phyloP scores from a whole-genome alignment of 1,140 invertebrate genomes.

The Rhopalosiphum padi region DNA sequence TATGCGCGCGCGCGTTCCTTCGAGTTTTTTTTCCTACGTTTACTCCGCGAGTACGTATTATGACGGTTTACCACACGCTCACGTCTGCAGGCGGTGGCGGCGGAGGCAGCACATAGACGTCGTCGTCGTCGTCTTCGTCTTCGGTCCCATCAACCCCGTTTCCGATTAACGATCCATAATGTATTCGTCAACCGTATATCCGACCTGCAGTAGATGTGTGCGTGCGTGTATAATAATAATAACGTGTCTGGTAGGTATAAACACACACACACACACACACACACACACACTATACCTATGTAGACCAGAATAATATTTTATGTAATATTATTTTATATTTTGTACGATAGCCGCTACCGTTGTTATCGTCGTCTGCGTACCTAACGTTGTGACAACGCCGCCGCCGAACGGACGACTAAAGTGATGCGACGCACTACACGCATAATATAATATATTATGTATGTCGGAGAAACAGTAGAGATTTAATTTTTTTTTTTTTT shows the following conservation, averaged over 20 bases:
- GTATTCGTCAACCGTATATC: slow-evolving; percentile 32
- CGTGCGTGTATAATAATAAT: not conserved
- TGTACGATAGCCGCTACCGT: not conserved
- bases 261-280: slow-evolving; percentile 58
- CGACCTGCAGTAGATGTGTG: not conserved
- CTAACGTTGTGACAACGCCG: not conserved
- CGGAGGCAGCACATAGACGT: not conserved
- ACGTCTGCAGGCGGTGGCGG: not conserved
- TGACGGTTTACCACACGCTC: slow-evolving; percentile 25
- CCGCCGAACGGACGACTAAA: not conserved
- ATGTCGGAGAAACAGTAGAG: not conserved
- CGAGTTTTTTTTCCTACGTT: not conserved
- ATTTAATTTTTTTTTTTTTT: slow-evolving; percentile 22
- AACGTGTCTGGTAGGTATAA: not conserved
- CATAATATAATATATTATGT: slow-evolving; percentile 1
- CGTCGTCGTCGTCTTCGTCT: no score
- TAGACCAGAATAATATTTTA: slow-evolving; percentile 35
- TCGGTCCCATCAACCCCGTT: slow-evolving; percentile 42
- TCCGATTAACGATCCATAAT: slow-evolving; percentile 43
- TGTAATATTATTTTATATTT: not conserved
- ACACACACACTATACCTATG: slow-evolving; percentile 20
- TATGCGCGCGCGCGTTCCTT: slow-evolving; percentile 7
- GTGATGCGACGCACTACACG: not conserved
- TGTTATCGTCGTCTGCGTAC: no score
- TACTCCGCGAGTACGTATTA: not conserved